Conservation (phyloP, 1,140 invertebrate species). For the Cryptotermes secundus region DNA sequence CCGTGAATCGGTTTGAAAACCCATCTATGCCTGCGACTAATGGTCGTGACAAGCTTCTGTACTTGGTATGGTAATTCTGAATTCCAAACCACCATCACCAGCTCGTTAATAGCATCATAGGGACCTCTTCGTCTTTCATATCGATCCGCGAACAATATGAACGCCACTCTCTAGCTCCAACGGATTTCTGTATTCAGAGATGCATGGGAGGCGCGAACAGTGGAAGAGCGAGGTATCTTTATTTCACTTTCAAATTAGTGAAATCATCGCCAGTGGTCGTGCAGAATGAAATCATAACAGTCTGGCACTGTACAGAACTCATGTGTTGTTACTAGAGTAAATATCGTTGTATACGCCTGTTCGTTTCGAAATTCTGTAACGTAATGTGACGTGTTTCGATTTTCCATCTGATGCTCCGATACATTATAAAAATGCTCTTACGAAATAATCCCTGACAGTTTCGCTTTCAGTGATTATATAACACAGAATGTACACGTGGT, state of each 20-base stretch:
- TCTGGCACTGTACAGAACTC: neutral
- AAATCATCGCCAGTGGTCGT: neutral
- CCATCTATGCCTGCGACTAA: neutral
- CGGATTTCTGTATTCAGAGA: neutral
- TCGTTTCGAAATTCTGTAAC: neutral
- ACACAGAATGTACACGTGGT: no score
- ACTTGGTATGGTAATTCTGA: neutral
- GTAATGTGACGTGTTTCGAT: neutral
- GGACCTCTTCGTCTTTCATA: neutral
- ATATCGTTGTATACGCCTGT: neutral
- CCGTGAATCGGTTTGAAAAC: neutral
- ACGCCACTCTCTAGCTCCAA: neutral
- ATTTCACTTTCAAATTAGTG: conserved; percentile 18
- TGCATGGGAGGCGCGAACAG: neutral
- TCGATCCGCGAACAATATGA: neutral
- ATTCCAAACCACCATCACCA: neutral
- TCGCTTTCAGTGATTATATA: neutral
- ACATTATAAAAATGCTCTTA: neutral
- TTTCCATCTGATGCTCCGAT: neutral
- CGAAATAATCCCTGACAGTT: neutral
- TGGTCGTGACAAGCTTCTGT: neutral
- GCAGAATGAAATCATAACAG: neutral
- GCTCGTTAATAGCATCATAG: neutral
- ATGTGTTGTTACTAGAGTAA: neutral
- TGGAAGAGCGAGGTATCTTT: neutral